These are phyloP conservation scores for Odocoileus hemionus DNA, from an alignment of 2,113 vertebrate genomes.

Conservation along the genomic window DNA sequence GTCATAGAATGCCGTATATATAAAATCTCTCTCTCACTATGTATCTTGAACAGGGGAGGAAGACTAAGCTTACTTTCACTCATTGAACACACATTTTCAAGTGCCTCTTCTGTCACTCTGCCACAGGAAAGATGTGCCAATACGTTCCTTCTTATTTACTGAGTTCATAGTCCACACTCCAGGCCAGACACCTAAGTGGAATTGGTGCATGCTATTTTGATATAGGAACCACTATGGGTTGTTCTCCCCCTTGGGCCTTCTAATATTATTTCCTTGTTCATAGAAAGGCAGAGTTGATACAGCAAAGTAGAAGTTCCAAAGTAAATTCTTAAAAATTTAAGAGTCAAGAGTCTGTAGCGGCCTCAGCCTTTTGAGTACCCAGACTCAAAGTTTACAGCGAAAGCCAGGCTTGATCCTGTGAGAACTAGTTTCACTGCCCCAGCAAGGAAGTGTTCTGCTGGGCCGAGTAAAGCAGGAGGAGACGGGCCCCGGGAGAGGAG, in stretches of 20 bases:
- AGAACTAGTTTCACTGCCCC: not conserved
- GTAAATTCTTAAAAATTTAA: not conserved
- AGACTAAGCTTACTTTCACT: not conserved
- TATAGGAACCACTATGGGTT: not conserved
- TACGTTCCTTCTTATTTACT: rapidly evolving
- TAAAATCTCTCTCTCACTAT: rapidly evolving
- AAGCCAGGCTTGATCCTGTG: not conserved
- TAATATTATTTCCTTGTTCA: not conserved
- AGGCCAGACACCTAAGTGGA: not conserved
- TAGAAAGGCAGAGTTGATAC: not conserved
- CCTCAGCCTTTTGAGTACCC: not conserved
- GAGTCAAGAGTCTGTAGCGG: not conserved
- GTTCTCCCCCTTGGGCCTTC: not conserved
- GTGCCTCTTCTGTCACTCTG: not conserved
- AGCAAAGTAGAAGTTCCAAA: not conserved
- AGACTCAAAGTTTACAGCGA: not conserved
- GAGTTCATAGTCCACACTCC: not conserved
- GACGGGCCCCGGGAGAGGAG: not conserved
- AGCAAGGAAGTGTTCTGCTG: not conserved
- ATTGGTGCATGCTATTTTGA: not conserved
- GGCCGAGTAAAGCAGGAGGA: not conserved
- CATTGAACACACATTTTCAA: not conserved
- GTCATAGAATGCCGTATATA: not conserved
- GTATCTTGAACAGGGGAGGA: not conserved
- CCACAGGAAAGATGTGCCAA: not conserved